phyloP scores from a whole-genome alignment of 2,113 vertebrate genomes.

The Baryphthengus martii region DNA sequence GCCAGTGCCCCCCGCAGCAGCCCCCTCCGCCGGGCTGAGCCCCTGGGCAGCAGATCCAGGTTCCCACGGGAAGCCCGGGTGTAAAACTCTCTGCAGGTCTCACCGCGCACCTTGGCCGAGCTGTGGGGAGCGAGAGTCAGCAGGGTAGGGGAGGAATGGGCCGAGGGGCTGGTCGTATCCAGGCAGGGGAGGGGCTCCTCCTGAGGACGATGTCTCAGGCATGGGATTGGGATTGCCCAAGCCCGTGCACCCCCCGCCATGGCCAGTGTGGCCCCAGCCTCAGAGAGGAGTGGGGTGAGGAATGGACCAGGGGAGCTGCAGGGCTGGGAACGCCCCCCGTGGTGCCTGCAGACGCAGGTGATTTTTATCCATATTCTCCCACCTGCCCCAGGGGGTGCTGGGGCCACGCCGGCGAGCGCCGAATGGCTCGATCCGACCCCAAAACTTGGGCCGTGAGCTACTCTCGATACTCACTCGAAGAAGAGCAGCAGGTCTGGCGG shows the following conservation, averaged over 20 bases:
- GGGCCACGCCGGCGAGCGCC: fast-evolving
- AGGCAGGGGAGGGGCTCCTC: not conserved
- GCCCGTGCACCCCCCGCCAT: fast-evolving
- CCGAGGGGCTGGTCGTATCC: fast-evolving
- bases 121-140: not conserved
- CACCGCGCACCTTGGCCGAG: not conserved
- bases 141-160: fast-evolving
- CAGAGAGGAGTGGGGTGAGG: not conserved
- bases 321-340: not conserved
- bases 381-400: fast-evolving
- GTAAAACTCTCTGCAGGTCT: conserved; percentile 45
- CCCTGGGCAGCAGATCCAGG: conserved; percentile 46
- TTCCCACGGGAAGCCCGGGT: conserved; percentile 32
- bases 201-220: not conserved
- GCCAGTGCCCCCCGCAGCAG: conserved; percentile 26
- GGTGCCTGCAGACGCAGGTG: fast-evolving
- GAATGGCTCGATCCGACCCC: fast-evolving
- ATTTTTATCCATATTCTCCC: not conserved
- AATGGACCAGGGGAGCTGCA: not conserved
- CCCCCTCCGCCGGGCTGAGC: conserved; percentile 19
- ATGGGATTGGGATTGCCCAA: not conserved
- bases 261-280: not conserved
- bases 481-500: conserved; percentile 61
- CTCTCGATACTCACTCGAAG: conserved; percentile 53
- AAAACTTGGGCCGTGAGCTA: fast-evolving